Conservation (phyloP, 2,797 vertebrate genomes). For the Melanotaenia trifasciata region DNA sequence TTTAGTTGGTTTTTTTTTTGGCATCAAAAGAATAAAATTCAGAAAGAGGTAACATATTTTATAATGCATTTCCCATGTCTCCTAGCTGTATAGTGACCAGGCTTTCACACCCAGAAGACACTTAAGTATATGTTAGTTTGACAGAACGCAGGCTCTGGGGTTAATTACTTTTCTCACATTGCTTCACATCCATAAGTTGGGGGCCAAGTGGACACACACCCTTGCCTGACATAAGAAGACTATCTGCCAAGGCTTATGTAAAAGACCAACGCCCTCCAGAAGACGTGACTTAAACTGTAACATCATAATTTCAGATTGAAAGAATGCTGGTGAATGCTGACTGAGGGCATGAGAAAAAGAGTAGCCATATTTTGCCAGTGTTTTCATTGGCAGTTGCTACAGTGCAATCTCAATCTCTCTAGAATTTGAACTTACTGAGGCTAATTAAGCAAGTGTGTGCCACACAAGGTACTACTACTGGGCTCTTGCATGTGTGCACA, state of each 20-base stretch:
- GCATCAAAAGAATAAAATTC: conserved; percentile 22
- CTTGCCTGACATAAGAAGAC: conserved; percentile 67
- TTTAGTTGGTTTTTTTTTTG: conserved; percentile 39
- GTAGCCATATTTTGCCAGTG: conserved; percentile 65
- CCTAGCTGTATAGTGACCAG: neutral
- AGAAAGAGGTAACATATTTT: conserved; percentile 21
- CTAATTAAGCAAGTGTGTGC: conserved; percentile 13
- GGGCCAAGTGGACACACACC: conserved; percentile 69
- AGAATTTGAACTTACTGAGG: conserved; percentile 10
- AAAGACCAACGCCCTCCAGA: conserved; percentile 65
- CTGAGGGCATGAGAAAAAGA: conserved; percentile 64
- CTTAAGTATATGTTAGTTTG: conserved; percentile 24
- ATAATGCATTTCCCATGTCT: neutral
- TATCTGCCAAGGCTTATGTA: conserved; percentile 70
- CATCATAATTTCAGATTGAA: conserved; percentile 60
- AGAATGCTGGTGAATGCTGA: conserved; percentile 68
- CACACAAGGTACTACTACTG: neutral
- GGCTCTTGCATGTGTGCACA: conserved; percentile 3
- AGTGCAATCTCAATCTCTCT: neutral
- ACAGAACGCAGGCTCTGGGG: conserved; percentile 54
- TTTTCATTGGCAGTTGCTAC: conserved; percentile 67
- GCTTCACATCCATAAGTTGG: conserved; percentile 46
- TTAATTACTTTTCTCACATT: conserved; percentile 61
- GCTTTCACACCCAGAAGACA: conserved; percentile 20
- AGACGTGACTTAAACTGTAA: conserved; percentile 56